Conservation (phyloP, 2,113 vertebrate species). For the Microtus pennsylvanicus region DNA sequence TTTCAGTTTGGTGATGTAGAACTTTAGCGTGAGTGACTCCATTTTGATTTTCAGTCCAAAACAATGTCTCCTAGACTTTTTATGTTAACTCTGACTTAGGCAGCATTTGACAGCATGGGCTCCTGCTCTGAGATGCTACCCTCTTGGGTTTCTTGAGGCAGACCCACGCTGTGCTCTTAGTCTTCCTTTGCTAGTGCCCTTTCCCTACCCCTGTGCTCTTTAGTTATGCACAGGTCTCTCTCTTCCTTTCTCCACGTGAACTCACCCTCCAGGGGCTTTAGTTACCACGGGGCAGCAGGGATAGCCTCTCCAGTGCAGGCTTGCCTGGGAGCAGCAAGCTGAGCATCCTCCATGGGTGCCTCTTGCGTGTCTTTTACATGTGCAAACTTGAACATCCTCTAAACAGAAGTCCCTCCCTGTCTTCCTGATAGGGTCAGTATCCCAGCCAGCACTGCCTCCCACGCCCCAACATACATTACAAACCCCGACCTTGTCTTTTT, state of each 20-base stretch:
- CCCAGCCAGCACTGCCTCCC: background rate
- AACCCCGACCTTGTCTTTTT: background rate
- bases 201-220: background rate
- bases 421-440: background rate
- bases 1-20: background rate
- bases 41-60: conserved; percentile 15
- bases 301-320: conserved; percentile 13
- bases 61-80: background rate
- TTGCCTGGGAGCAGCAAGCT: background rate
- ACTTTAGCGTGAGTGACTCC: background rate
- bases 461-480: background rate
- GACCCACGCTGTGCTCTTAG: background rate
- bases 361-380: background rate
- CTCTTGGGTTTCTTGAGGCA: too few relatives aligned
- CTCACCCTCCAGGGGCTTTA: conserved; percentile 1
- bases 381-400: rapidly evolving
- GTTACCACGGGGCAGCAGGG: background rate
- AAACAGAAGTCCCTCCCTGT: background rate
- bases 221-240: background rate
- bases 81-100: background rate
- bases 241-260: conserved; percentile 6
- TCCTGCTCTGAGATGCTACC: background rate
- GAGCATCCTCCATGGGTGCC: background rate
- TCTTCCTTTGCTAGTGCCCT: background rate
- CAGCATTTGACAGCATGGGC: rapidly evolving